A percentile compares a stretch with the other conserved stretches of the same genome.
Evolutionary conservation across 2,888 invertebrate species (phyloP).

Genomic region (Trachelus troglodyta): DNA sequence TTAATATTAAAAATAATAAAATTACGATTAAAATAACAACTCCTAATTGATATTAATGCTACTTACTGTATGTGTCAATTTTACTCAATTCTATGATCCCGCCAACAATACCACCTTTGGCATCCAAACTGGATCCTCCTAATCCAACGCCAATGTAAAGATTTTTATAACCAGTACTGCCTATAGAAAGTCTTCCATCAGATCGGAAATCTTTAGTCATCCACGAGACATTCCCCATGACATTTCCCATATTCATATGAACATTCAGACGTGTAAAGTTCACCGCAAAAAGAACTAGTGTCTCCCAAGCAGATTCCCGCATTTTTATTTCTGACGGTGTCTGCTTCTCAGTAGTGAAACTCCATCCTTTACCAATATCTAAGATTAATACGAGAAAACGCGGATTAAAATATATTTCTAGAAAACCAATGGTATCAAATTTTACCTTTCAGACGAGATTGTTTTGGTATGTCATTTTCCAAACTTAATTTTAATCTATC

Average conservation of each 20-base stretch:
- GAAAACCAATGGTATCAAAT: background rate
- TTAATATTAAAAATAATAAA: background rate
- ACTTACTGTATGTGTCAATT: constrained; percentile 84
- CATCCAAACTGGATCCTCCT: constrained; percentile 91
- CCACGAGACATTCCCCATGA: constrained; percentile 99
- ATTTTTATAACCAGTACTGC: constrained; percentile 94
- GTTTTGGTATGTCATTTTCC: constrained; percentile 68
- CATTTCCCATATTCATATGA: constrained; percentile 99
- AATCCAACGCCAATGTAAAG: constrained; percentile 90
- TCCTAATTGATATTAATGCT: constrained; percentile 17
- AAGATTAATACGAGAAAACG: constrained; percentile 10
- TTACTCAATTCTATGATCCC: constrained; percentile 92
- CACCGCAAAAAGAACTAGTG: constrained; percentile 93
- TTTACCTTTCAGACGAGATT: constrained; percentile 66
- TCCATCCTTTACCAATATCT: constrained; percentile 71
- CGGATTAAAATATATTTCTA: constrained; percentile 25
- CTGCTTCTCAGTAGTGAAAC: constrained; percentile 70
- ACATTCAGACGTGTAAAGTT: constrained; percentile 97
- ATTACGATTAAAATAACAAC: background rate
- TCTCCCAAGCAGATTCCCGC: constrained; percentile 90
- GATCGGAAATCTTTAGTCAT: constrained; percentile 92
- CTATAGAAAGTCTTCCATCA: constrained; percentile 91
- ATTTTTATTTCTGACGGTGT: constrained; percentile 72
- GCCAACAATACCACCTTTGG: constrained; percentile 97
- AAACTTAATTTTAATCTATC: constrained; percentile 72